These are phyloP conservation scores for Dermolepida albohirtum DNA, from an alignment of 2,888 invertebrate species.

Conservation along the genomic window DNA sequence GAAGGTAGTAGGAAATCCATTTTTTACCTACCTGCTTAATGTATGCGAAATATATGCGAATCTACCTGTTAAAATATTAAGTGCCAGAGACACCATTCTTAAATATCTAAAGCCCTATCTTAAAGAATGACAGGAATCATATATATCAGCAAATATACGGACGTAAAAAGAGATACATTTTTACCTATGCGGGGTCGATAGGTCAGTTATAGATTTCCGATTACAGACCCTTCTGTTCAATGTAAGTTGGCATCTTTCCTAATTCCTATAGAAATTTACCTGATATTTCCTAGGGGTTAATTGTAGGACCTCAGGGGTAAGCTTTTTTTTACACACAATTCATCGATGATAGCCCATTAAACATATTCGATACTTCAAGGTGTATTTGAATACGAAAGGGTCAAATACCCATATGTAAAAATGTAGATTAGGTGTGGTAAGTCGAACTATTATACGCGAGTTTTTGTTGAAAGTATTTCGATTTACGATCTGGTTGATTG, in stretches of 20 bases:
- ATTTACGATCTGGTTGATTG: constrained; percentile 51
- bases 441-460: constrained; percentile 46
- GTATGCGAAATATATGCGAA: constrained; percentile 65
- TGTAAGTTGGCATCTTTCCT: constrained; percentile 24
- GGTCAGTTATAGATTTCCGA: constrained; percentile 47
- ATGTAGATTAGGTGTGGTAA: constrained; percentile 62
- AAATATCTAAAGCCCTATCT: constrained; percentile 56
- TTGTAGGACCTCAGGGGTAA: constrained; percentile 33
- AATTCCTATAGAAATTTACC: constrained; percentile 29
- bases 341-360: constrained; percentile 63
- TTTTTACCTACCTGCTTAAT: constrained; percentile 66
- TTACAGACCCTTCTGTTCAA: constrained; percentile 13
- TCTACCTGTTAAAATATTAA: constrained; percentile 67
- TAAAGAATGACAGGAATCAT: constrained; percentile 13
- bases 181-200: constrained; percentile 51
- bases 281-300: constrained; percentile 30
- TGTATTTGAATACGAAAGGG: constrained; percentile 65
- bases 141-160: constrained; percentile 24
- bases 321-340: constrained; percentile 24
- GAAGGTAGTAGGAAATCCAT: constrained; percentile 56
- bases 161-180: constrained; percentile 41
- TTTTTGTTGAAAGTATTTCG: background rate
- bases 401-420: constrained; percentile 62
- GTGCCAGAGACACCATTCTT: constrained; percentile 66
- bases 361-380: constrained; percentile 64